Base-by-base conservation (phyloP, 2,797 vertebrate genomes). In the Phyllotis vaccarum region DNA sequence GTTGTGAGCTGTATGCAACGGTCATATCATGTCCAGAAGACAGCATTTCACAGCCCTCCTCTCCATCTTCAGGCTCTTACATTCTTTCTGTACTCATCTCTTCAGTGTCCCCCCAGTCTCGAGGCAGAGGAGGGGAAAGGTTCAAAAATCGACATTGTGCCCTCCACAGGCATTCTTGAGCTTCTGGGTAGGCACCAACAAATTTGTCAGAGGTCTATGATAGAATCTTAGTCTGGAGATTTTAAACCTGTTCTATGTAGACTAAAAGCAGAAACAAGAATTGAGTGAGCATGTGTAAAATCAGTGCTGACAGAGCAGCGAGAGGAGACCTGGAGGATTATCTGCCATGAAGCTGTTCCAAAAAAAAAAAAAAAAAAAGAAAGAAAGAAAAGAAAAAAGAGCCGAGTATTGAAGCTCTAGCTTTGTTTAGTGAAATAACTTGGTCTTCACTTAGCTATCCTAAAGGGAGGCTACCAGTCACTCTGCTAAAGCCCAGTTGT, bases 261-360 rank as follows among this genome's bases (percentile, higher is more conserved):
- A 81, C 5, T 40, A 74, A 74, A 91, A 94, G 56, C 19, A 66
- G 60, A 91, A 88, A n/a, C 5, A 22, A 9, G 6, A 81, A 58
- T 82, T 80, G 72, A 91, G 19, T 75, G 82, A 90, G 96, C 78
- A 10, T 83, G 76, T 83, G 31, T 93, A 54, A 93, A 93, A 92
- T 86, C 34, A 95, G 78, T 34, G 2, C 34, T 86, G 14, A 46
- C 12, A 24, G 46, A 31, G 34, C 43, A 24, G 43, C 19, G 24
- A 52, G 29, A 74, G 56, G 80, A 62, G 11, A 62, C 9, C 78
- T 86, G 82, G 34, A 94, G 89, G 56, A 49, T 62, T 34, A 83
- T 49, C 34, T 72, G 3, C 78, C 85, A 9, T 79, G 34, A 83
- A 52, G 74, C 58, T 19, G 43, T 16, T 37, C 24, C 74, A 72